These are phyloP conservation scores for Batillaria attramentaria DNA, from an alignment of 1,140 invertebrate genomes.

Conservation along the genomic window DNA sequence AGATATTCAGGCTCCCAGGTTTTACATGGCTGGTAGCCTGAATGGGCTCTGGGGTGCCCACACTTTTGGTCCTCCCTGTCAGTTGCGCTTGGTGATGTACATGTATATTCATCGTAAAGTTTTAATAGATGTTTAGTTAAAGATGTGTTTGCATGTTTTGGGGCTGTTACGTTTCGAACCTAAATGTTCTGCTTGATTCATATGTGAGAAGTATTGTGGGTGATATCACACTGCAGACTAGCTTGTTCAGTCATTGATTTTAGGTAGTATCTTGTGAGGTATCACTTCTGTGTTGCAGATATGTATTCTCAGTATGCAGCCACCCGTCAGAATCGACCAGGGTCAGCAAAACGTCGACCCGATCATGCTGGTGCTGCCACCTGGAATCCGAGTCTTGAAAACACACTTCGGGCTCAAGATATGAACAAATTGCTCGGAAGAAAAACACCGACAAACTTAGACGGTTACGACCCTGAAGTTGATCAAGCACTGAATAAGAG, in stretches of 20 bases:
- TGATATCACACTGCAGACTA: not conserved
- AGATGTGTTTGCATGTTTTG: conserved; percentile 3
- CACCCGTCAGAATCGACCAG: conserved; percentile 9
- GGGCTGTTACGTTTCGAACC: not conserved
- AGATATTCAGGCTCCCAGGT: no score
- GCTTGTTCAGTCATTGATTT: not conserved
- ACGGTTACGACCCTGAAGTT: conserved; percentile 39
- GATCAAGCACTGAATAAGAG: conserved; percentile 35
- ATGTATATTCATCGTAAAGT: no score
- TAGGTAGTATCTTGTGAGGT: not conserved
- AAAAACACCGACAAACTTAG: conserved; percentile 17
- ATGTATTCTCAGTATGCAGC: conserved; percentile 8
- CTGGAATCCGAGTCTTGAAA: not conserved
- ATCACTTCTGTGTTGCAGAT: not conserved
- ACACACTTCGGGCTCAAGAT: conserved; percentile 4
- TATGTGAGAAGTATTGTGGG: not conserved
- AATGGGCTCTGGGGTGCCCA: no score
- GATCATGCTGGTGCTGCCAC: conserved; percentile 9
- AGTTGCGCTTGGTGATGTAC: no score
- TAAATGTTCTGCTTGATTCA: not conserved
- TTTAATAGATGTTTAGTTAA: not conserved
- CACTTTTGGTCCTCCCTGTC: no score
- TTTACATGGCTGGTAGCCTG: no score
- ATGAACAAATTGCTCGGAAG: not conserved
- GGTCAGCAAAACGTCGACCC: conserved; percentile 15